These are phyloP conservation scores for Psettodes erumei DNA, from an alignment of 2,113 vertebrate species.

Conservation along the genomic window DNA sequence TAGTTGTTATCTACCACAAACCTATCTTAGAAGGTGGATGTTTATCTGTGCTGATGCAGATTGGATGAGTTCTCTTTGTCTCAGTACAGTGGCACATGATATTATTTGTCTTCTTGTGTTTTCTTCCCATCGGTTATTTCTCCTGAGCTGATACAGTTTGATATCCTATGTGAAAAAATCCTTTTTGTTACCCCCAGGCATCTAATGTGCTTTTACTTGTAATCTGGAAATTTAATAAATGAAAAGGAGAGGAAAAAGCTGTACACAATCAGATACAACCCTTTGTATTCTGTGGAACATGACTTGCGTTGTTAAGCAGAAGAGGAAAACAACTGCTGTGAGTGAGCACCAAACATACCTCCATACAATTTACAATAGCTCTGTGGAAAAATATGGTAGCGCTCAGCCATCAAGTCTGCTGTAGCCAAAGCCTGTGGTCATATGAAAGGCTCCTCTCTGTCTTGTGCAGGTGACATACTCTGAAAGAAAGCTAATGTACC, in stretches of 20 bases:
- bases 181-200: conserved; percentile 67
- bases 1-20: conserved; percentile 73
- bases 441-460: conserved; percentile 60
- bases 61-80: conserved; percentile 73
- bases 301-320: conserved; percentile 61
- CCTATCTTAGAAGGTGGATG: conserved; percentile 80
- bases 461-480: conserved; percentile 68
- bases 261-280: conserved; percentile 69
- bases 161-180: conserved; percentile 69
- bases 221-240: conserved; percentile 78
- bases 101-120: conserved; percentile 69
- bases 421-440: conserved; percentile 58
- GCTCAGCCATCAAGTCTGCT: conserved; percentile 60
- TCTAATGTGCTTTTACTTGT: conserved; percentile 79
- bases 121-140: conserved; percentile 61
- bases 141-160: conserved; percentile 68
- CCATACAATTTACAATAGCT: conserved; percentile 59
- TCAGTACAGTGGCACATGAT: conserved; percentile 68
- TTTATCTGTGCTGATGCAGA: conserved; percentile 79
- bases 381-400: conserved; percentile 58
- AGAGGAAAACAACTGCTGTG: conserved; percentile 56
- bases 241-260: conserved; percentile 59
- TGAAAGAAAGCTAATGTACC: conserved; percentile 81
- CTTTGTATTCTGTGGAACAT: conserved; percentile 59
- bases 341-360: conserved; percentile 53